phyloP scores from a whole-genome alignment of 1,140 invertebrate species.

The Drosophila nikananu region DNA sequence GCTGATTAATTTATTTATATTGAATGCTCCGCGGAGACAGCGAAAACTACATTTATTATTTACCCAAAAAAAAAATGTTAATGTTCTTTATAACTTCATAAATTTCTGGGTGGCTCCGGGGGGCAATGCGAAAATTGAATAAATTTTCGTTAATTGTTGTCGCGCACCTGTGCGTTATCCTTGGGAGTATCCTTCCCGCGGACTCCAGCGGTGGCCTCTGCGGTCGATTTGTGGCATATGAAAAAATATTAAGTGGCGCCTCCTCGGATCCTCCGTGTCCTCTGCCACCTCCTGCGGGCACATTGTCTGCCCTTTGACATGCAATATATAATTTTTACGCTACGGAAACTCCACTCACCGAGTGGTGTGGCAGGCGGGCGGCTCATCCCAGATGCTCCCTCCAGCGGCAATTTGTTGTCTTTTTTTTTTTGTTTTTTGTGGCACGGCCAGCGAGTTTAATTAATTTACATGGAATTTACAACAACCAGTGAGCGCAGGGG shows the following conservation, averaged over 20 bases:
- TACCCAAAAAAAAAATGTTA: slow-evolving; percentile 42
- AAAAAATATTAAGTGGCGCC: slow-evolving; percentile 82
- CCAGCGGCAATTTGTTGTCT: slow-evolving; percentile 73
- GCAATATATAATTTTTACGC: slow-evolving; percentile 81
- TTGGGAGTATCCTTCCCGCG: slow-evolving; percentile 41
- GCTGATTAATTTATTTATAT: slow-evolving; percentile 64
- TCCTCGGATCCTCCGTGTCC: not conserved
- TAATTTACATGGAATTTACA: slow-evolving; percentile 84
- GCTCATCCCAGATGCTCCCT: slow-evolving; percentile 51
- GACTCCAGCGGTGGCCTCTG: slow-evolving; percentile 54
- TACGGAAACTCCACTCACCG: slow-evolving; percentile 16
- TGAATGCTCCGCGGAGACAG: slow-evolving; percentile 33
- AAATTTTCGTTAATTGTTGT: slow-evolving; percentile 81
- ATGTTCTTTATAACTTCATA: slow-evolving; percentile 39
- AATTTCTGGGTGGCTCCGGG: slow-evolving; percentile 9
- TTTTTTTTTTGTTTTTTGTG: slow-evolving; percentile 41
- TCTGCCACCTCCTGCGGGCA: slow-evolving; percentile 21
- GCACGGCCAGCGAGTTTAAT: slow-evolving; percentile 77
- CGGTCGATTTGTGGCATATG: slow-evolving; percentile 83
- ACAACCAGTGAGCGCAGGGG: slow-evolving; percentile 57
- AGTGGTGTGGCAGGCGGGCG: not conserved
- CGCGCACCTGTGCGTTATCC: slow-evolving; percentile 64
- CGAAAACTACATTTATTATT: slow-evolving; percentile 64
- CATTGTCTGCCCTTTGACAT: slow-evolving; percentile 82
- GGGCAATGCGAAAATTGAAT: slow-evolving; percentile 69